Conservation (phyloP, 1,140 invertebrate species). For the Dryas iulia region DNA sequence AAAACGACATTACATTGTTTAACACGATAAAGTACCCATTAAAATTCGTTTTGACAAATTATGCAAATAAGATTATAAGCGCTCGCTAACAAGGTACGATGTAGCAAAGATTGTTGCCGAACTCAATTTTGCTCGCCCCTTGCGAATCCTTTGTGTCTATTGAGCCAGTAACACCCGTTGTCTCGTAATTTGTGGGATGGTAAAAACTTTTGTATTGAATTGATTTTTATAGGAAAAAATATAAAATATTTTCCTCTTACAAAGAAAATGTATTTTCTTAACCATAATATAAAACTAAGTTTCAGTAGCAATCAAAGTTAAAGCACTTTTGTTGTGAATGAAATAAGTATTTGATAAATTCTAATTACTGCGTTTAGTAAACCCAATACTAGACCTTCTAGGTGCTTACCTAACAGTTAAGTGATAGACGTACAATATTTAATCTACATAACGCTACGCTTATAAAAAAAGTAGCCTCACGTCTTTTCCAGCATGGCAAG, state of each 20-base stretch:
- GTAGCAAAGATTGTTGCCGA: slow-evolving; percentile 59
- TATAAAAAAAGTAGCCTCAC: too few relatives aligned
- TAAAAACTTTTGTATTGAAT: not conserved
- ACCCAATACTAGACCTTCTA: too few relatives aligned
- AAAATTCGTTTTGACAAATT: slow-evolving; percentile 64
- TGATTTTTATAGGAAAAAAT: not conserved
- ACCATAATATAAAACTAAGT: too few relatives aligned
- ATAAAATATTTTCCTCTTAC: not conserved
- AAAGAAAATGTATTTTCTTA: too few relatives aligned
- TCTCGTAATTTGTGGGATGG: slow-evolving; percentile 3
- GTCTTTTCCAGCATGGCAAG: too few relatives aligned
- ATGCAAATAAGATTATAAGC: slow-evolving; percentile 65
- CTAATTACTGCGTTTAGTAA: too few relatives aligned
- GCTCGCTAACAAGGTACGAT: slow-evolving; percentile 54
- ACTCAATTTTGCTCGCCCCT: slow-evolving; percentile 56
- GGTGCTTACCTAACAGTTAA: too few relatives aligned
- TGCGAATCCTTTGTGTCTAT: slow-evolving; percentile 29
- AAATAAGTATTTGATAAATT: too few relatives aligned
- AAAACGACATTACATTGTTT: slow-evolving; percentile 42
- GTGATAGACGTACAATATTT: too few relatives aligned
- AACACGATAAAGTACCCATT: slow-evolving; percentile 58
- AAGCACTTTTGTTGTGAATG: too few relatives aligned
- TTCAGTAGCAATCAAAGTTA: too few relatives aligned
- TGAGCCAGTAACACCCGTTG: slow-evolving; percentile 4
- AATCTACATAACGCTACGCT: too few relatives aligned